Evolutionary conservation across 2,888 invertebrate species (phyloP), one percentile per base, ranked within the genome.

Genomic region (Acholoe squamosa): DNA sequence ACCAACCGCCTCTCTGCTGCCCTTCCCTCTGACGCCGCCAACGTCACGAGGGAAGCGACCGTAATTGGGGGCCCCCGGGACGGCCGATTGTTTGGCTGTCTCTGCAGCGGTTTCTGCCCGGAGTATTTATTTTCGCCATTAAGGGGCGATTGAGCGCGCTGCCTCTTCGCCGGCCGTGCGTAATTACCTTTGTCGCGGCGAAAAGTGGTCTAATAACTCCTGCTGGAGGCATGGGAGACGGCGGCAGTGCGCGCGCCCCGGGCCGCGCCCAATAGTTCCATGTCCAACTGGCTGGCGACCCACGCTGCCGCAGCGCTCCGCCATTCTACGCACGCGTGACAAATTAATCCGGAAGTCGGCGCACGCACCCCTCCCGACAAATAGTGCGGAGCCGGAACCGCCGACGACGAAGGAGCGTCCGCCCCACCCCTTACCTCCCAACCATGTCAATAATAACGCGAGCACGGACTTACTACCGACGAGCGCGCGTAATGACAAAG

Each of bases 111-210:
- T 86, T 86, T 86, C 86, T 86, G 86, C 86, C 86, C 28, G 54
- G 52, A 86, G 86, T 86, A 86, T 86, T 86, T 86, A 86, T 86
- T 86, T 86, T 86, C 86, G 86, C 86, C 86, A 86, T 86, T 86
- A 86, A 86, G 86, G 84, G 86, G 28, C 28, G 54, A 54, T 43
- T 84, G 84, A 54, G 54, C 86, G 86, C 86, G 56, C 86, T 54
- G 86, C 54, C 86, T 54, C 56, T 56, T 86, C 86, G 19, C 25
- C 28, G 28, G 54, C 28, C 86, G 86, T 86, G 86, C 86, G 86
- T 86, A 86, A 86, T 86, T 86, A 56, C 86, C 86, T 86, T 86
- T 86, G 86, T 86, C 86, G 86, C 22, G 54, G 86, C 28, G 33
- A 54, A 86, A 86, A 86, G 86, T 86, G 54, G 86, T 86, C 86